phyloP scores from a whole-genome alignment of 2,113 vertebrate genomes.

The Syrmaticus mikado region DNA sequence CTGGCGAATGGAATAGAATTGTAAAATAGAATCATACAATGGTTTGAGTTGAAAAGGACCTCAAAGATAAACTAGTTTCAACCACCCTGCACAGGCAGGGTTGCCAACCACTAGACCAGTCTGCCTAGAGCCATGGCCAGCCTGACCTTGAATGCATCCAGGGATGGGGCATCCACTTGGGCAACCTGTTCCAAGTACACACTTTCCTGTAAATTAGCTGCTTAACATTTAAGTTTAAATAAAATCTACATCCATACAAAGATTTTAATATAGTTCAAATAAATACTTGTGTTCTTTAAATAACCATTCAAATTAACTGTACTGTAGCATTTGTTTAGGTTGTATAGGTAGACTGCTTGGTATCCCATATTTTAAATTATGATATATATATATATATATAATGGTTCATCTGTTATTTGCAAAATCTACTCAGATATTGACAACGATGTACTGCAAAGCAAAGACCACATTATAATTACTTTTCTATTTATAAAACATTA shows the following conservation, averaged over 20 bases:
- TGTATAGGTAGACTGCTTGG: background rate
- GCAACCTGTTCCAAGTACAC: background rate
- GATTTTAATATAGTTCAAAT: background rate
- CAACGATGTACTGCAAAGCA: background rate
- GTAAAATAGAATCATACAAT: too few relatives aligned
- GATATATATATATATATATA: background rate
- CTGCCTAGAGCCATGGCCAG: too few relatives aligned
- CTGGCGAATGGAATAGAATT: too few relatives aligned
- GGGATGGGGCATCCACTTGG: too few relatives aligned
- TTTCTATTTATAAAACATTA: background rate
- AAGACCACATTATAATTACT: accelerated
- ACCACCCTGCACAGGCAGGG: too few relatives aligned
- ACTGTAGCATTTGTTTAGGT: background rate
- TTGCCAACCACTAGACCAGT: too few relatives aligned
- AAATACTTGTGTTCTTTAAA: background rate
- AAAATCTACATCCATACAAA: background rate
- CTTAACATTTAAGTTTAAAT: background rate
- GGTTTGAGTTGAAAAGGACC: too few relatives aligned
- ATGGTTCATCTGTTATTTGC: background rate
- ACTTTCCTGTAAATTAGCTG: background rate
- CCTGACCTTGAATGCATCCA: too few relatives aligned
- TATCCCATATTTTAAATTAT: background rate
- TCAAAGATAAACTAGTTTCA: too few relatives aligned
- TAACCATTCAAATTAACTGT: background rate
- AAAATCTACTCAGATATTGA: background rate